Base-by-base conservation (phyloP, 2,888 invertebrate species). In the Cataglyphis albicans region DNA sequence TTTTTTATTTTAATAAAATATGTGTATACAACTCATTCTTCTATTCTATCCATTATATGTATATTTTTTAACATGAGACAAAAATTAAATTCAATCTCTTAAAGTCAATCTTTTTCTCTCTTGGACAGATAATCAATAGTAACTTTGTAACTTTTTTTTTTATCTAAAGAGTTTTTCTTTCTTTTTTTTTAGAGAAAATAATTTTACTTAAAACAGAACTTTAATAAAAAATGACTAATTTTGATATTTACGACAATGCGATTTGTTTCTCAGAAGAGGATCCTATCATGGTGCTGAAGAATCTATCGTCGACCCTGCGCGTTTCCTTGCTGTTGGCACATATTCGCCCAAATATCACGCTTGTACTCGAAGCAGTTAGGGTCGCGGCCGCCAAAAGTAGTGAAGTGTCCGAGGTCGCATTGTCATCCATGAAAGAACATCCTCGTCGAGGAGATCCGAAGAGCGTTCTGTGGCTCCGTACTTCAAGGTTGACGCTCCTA, bases 311-410 rank as follows among this genome's bases (percentile, higher is more conserved):
- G 72, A 72, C 72, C 57, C 78, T 80, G 78, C 65, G 57, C 52
- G 48, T 81, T 87, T 86, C 84, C 86, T 86, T 87, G 87, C 83
- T 85, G 89, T 89, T 87, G 90, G 86, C 82, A 86, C 88, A 84
- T 83, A 86, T 89, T 88, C 84, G 87, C n/a, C 55, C 48, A 78
- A 80, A 80, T 55, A 63, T 80, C 80, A 44, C 81, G 80, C 48
- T 57, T 44, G n/a, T 59, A 59, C 38, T n/a, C 21, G 21, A 59
- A 25, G 72, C 72, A 80, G 72, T 70, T 61, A 61, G 44, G 59
- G 72, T 80, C 78, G 72, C 59, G 72, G 78, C 44, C 59, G 61
- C 59, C 25, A 44, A 80, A 80, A 80, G 72, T 80, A 9, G 44
- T 61, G 32, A 78, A 70, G 44, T 57, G 68, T 5, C 9, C 32